A percentile compares a stretch with the other conserved stretches of the same genome.
Conservation (phyloP, 2,797 vertebrate genomes). For the Neoniphon sammara region DNA sequence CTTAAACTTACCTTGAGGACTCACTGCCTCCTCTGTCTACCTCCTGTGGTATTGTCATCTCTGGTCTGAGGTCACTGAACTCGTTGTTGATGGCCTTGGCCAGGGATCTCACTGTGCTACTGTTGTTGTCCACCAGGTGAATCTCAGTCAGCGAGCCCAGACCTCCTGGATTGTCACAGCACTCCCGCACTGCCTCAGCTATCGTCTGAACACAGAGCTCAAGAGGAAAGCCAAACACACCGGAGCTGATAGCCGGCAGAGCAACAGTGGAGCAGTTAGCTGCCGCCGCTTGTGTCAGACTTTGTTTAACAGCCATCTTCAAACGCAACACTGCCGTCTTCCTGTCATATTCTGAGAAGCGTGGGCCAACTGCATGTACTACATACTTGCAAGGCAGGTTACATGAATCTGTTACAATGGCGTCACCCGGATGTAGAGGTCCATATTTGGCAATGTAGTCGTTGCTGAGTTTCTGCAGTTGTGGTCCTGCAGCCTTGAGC, state of each 20-base stretch:
- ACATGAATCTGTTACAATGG: conserved; percentile 70
- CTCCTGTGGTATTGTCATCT: conserved; percentile 30
- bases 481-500: conserved; percentile 81
- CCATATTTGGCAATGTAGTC: conserved; percentile 60
- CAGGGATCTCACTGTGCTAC: conserved; percentile 68
- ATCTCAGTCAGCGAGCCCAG: conserved; percentile 77
- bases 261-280: conserved; percentile 79
- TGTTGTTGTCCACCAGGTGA: conserved; percentile 80
- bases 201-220: conserved; percentile 80
- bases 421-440: conserved; percentile 65
- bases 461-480: conserved; percentile 81
- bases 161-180: conserved; percentile 55
- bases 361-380: conserved; percentile 89
- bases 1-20: conserved; percentile 25
- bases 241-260: conserved; percentile 87
- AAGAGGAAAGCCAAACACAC: conserved; percentile 87
- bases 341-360: conserved; percentile 58
- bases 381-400: conserved; percentile 85
- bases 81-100: conserved; percentile 64
- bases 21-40: accelerated
- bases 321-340: conserved; percentile 38
- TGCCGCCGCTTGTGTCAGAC: conserved; percentile 76
- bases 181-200: conserved; percentile 79
- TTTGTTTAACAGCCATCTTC: conserved; percentile 72
- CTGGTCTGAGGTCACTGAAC: conserved; percentile 67